Conservation (phyloP, 2,113 vertebrate species). For the Pandion haliaetus region DNA sequence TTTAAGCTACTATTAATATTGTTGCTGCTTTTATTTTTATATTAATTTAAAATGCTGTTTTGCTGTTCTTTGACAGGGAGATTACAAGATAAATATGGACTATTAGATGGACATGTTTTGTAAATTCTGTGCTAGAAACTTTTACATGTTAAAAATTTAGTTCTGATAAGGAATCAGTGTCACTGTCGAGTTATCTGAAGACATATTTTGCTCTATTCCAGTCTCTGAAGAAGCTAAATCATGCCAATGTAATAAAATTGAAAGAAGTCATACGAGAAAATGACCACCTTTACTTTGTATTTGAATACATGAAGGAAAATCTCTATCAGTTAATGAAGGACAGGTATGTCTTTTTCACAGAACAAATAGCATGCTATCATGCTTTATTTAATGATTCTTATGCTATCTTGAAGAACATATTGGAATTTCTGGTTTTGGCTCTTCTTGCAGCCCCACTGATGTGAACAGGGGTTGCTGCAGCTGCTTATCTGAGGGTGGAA, state of each 20-base stretch:
- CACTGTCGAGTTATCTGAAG: not conserved
- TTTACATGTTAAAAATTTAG: not conserved
- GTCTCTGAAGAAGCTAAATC: slow-evolving; percentile 98
- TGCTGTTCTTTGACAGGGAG: not conserved
- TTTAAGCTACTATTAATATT: not conserved
- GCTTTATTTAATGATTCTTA: not conserved
- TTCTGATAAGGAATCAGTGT: not conserved
- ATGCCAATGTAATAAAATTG: slow-evolving; percentile 95
- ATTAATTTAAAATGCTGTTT: not conserved
- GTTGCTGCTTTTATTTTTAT: not conserved
- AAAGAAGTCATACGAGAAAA: slow-evolving; percentile 99
- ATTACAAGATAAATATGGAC: not conserved
- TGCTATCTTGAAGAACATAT: not conserved
- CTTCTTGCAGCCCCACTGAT: not conserved
- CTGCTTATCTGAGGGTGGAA: not conserved
- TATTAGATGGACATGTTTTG: not conserved
- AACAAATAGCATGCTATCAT: not conserved
- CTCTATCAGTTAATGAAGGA: slow-evolving; percentile 99
- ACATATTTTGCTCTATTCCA: slow-evolving; percentile 48
- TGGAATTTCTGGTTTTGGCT: not conserved
- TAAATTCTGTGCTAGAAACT: not conserved
- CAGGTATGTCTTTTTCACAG: slow-evolving; percentile 77
- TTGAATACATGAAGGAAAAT: slow-evolving; percentile 99
- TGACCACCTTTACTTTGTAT: slow-evolving; percentile 97
- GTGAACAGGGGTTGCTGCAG: not conserved